Base-by-base conservation (phyloP, 92 coral and sea anemone species). In the Bergia puertoricense region DNA sequence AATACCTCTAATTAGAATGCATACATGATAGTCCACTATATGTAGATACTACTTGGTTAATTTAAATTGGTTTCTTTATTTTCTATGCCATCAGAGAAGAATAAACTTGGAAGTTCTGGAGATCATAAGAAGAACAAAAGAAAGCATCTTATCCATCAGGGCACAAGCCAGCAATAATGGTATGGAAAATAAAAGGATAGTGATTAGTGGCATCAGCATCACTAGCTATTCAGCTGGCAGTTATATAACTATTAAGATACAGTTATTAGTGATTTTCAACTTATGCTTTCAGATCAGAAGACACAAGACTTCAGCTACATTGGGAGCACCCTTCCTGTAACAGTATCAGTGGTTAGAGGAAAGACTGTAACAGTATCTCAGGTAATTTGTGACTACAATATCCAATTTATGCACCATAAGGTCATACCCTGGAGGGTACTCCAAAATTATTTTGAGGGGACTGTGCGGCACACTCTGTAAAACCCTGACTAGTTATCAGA, bases 81-180 rank as follows among this genome's bases (percentile, higher is more conserved):
- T 71, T 39, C 22, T 20, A 2, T 71, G 69, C 65, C 72, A 9
- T 68, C 88, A 94, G 97, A 92, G 85, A 82, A 87, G 80, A 45
- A 79, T 91, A 39, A 92, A 94, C 75, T 82, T 82, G 76, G 94
- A 91, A 72, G 92, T 94, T 18, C 82, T 94, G 11, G 92, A 88
- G 23, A 81, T 89, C 20, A 92, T 94, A 65, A 62, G 90, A 48
- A 89, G 84, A 86, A 91, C 95, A 39, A 91, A 90, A 39, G 90
- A 91, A 66, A 92, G 93, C 22, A 94, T 94, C 16, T 85, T 90
- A 68, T 66, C 87, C 50, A 90, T 94, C 77, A 91, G 97, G 76
- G 80, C 77, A 51, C 81, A 92, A 71, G 85, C 90, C 77, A 84
- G 48, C 77, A 68, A 42, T 14, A 69, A 54, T 43, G 79, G 87